Base-by-base conservation (phyloP, 1,140 invertebrate genomes). In the Leptinotarsa texana region DNA sequence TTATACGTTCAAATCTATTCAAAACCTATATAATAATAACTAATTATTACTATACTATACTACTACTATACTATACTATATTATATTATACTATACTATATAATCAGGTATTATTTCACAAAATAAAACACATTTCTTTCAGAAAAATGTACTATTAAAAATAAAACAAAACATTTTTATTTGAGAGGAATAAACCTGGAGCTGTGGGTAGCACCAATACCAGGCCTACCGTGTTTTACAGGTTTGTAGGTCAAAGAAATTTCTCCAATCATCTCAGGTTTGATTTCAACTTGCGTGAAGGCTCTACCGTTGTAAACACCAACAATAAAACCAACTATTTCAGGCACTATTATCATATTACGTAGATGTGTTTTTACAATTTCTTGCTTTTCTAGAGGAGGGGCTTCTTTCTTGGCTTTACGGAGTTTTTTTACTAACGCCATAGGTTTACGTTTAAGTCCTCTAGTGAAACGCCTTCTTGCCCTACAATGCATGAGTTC, bases 171-270 rank as follows among this genome's bases (percentile, higher is more conserved):
- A 82, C 62, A 77, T 75, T 82, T n/a, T 93, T 96, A 99, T 89
- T 99, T 99, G 74, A 99, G 92, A 86, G 98, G 98, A 90, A 99
- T 99, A 89, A 99, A 99, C 88, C 98, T 91, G 72, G 98, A 99
- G 86, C 96, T 98, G 91, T 99, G 98, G 63, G 98, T 99, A 85
- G 98, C 98, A 94, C 98, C 98, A 91, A 99, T 99, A 98, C 98
- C 98, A 75, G 98, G 98, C 84, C 98, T 90, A 90, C 98, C 98
- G 86, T 99, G 98, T 89, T 99, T 99, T 11, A 99, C 98, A 85
- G 98, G 98, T 89, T 99, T 99, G 91, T 99, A 99, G 33, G 33
- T 42, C 75, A 99, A 92, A 75, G 96, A 96, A 87, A 99, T 99
- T 88, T 99, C 98, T 76, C 97, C 98, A 87, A 99, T 99, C 98